A percentile compares a stretch with the other conserved stretches of the same genome.
phyloP scores from a whole-genome alignment of 2,888 invertebrate genomes.

The Andrena trimmerana region DNA sequence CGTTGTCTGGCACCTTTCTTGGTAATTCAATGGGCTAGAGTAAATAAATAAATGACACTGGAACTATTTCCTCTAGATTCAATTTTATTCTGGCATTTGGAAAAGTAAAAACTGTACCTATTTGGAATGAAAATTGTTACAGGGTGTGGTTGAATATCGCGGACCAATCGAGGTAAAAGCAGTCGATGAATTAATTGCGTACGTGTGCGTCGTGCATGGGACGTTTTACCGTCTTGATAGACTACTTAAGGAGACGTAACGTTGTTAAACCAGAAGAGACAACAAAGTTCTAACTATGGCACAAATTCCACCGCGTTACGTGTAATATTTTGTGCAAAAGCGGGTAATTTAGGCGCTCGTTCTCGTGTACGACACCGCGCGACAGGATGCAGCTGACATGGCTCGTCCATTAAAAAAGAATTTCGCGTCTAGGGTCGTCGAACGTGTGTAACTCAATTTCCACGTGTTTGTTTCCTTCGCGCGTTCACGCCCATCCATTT shows the following conservation, averaged over 20 bases:
- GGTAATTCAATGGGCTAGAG: too few relatives aligned
- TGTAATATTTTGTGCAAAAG: not conserved
- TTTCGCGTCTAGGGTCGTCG: conserved; percentile 47
- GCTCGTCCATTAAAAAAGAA: conserved; percentile 54
- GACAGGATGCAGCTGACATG: conserved; percentile 42
- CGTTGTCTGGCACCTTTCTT: too few relatives aligned
- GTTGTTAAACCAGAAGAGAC: not conserved
- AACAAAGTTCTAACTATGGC: too few relatives aligned
- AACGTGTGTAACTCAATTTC: conserved; percentile 68
- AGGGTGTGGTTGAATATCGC: not conserved
- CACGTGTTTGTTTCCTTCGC: conserved; percentile 52
- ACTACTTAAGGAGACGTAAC: too few relatives aligned
- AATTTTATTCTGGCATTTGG: not conserved
- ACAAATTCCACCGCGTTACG: not conserved
- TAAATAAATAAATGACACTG: too few relatives aligned
- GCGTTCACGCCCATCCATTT: conserved; percentile 50
- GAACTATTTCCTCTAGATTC: too few relatives aligned
- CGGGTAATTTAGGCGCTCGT: conserved; percentile 17
- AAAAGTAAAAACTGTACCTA: not conserved
- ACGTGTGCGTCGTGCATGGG: too few relatives aligned
- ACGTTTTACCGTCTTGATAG: too few relatives aligned
- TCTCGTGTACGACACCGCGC: not conserved
- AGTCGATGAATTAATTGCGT: not conserved
- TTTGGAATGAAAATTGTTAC: not conserved
- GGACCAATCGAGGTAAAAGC: not conserved